A percentile compares a stretch with the other conserved stretches of the same genome.
These are phyloP conservation scores for Pammene aurita DNA, from an alignment of 2,888 invertebrate species.

Conservation along the genomic window DNA sequence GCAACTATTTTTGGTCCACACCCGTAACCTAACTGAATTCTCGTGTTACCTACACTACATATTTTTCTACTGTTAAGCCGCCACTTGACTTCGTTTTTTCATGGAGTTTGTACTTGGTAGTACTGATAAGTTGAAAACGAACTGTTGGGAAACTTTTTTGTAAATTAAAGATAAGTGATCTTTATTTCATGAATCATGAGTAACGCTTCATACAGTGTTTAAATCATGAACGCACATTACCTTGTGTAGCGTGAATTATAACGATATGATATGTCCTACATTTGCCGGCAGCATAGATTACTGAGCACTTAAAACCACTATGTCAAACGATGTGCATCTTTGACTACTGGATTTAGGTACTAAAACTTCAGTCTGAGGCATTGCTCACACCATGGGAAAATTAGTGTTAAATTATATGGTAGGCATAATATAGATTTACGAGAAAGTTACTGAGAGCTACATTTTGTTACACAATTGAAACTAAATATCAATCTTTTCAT, in stretches of 20 bases:
- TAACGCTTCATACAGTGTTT: conserved; percentile 20
- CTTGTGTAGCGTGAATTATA: conserved; percentile 34
- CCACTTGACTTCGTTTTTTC: background rate
- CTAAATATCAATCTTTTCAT: no score
- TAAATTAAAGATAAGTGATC: conserved; percentile 15
- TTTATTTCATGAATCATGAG: conserved; percentile 14
- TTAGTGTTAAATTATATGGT: no score
- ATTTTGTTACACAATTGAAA: no score
- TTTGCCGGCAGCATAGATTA: conserved; percentile 32
- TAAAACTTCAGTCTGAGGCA: no score
- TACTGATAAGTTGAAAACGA: background rate
- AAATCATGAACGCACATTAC: conserved; percentile 30
- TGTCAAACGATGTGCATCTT: conserved; percentile 11
- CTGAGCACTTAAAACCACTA: conserved; percentile 24
- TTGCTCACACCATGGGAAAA: no score
- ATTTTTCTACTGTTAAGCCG: conserved; percentile 24
- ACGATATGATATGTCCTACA: conserved; percentile 39
- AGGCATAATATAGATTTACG: no score
- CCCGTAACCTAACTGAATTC: conserved; percentile 68
- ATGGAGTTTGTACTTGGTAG: background rate
- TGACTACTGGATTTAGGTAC: background rate
- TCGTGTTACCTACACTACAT: conserved; percentile 69
- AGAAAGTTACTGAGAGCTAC: no score
- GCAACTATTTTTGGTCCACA: conserved; percentile 77
- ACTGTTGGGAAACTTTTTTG: background rate